Base-by-base conservation (phyloP, 1,140 invertebrate genomes). In the Listronotus bonariensis region DNA sequence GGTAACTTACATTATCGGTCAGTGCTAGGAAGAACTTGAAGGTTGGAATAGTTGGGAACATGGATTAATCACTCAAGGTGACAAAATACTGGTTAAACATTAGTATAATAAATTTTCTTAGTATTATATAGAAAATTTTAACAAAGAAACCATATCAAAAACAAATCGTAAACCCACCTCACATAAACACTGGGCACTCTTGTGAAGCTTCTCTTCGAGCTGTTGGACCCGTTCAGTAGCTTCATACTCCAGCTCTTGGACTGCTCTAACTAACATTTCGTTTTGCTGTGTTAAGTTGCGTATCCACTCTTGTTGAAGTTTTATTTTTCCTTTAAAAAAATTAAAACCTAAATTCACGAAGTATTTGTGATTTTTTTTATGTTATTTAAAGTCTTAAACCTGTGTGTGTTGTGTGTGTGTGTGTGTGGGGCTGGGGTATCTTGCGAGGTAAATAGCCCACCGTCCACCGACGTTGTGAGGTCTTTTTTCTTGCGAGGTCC, bases 201-300 rank as follows among this genome's bases (percentile, higher is more conserved):
- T 69, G 26, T 72, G 53, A 43, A 79, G 62, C 49, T 77, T 77
- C 8, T 83, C 78, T 74, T 84, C 81, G 14, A 86, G 69, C 65
- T 84, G 74, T 59, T 79, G 78, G 10, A 85, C 83, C 73, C 81
- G 78, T 62, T 74, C 76, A 31, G 77, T 77, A 42, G 84, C 81
- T 70, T 84, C 82, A 51, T 78, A 71, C 70, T 86, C 85, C 20
- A 87, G 71, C 69, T 85, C 83, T 66, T 83, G 77, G 26, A 86
- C 81, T 12, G 78, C 82, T 40, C 76, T 76, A 3, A 85, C 80
- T n/a, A 87, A 68, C 80, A 84, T 80, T 43, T 76, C 67, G 75
- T 86, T 86, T 72, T 86, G 84, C 31, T 84, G 83, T 4, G 73
- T 79, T 38, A 86, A 71, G 75, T 85, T 82, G 43, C 76, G 75